Percentiles rank a stretch among this genome's conserved stretches.
Conservation (phyloP, 2,888 invertebrate genomes). For the Pyrochroa serraticornis region DNA sequence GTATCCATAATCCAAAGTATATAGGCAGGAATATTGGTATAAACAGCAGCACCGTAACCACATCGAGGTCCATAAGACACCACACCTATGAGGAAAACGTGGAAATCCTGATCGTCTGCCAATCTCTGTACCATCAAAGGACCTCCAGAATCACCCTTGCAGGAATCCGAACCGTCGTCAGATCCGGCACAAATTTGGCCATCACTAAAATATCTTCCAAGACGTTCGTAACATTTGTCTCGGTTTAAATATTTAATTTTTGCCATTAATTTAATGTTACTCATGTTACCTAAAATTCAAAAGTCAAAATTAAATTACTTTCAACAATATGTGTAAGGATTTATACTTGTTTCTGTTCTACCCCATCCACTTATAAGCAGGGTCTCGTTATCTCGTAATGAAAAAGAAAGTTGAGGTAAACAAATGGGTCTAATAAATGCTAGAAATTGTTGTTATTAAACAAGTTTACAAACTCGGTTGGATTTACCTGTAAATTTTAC, state of each 20-base stretch:
- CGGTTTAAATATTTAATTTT: slow-evolving; percentile 63
- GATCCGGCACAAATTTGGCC: slow-evolving; percentile 75
- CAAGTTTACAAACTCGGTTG: no score
- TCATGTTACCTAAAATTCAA: slow-evolving; percentile 32
- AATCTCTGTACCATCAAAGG: slow-evolving; percentile 65
- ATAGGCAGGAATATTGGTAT: slow-evolving; percentile 54
- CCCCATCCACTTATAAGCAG: slow-evolving; percentile 57
- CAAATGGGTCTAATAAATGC: slow-evolving; percentile 49
- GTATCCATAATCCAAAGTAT: slow-evolving; percentile 63
- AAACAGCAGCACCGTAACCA: slow-evolving; percentile 64
- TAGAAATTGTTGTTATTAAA: no score
- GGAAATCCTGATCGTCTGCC: slow-evolving; percentile 15
- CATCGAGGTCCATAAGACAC: slow-evolving; percentile 63
- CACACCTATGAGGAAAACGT: slow-evolving; percentile 53
- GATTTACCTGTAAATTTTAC: slow-evolving; percentile 31
- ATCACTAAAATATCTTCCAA: slow-evolving; percentile 12
- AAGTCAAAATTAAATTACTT: slow-evolving; percentile 5
- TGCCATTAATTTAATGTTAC: slow-evolving; percentile 65
- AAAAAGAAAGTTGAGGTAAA: slow-evolving; percentile 37
- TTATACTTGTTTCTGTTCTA: slow-evolving; percentile 33
- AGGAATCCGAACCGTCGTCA: slow-evolving; percentile 68
- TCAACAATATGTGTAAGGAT: background rate
- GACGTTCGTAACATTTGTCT: slow-evolving; percentile 55
- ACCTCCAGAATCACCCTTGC: slow-evolving; percentile 77
- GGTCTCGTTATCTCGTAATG: slow-evolving; percentile 31